A percentile compares a stretch with the other conserved stretches of the same genome.
Evolutionary conservation across 2,797 vertebrate genomes (phyloP).

Genomic region (Botia kubotai): DNA sequence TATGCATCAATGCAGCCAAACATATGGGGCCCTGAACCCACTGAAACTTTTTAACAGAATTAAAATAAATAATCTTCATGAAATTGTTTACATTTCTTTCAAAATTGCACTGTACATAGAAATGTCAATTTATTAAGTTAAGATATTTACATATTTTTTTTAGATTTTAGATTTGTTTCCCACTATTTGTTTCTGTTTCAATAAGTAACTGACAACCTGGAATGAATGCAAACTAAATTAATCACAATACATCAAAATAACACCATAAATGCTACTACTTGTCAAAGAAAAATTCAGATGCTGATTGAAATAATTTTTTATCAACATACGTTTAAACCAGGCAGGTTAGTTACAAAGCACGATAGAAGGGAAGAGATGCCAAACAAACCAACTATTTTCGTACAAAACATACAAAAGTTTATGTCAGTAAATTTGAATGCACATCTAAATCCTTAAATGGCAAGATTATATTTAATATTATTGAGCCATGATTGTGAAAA

Average conservation of each 20-base stretch:
- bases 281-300: neutral
- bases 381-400: neutral
- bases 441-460: neutral
- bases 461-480: neutral
- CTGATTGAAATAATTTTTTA: neutral
- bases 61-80: neutral
- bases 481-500: neutral
- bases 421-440: neutral
- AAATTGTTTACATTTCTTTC: neutral
- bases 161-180: too few species aligned
- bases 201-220: neutral
- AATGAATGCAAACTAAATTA: neutral
- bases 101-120: neutral
- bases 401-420: neutral
- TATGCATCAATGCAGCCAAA: too few species aligned
- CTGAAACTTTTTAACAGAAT: neutral
- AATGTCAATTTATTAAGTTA: too few species aligned
- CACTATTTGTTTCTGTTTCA: too few species aligned
- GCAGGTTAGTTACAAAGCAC: neutral
- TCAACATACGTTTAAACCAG: neutral
- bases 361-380: neutral
- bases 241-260: neutral
- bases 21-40: too few species aligned
- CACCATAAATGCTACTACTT: neutral
- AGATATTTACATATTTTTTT: too few species aligned